These are phyloP conservation scores for Erebia epiphron DNA, from an alignment of 2,888 invertebrate species.

Conservation along the genomic window DNA sequence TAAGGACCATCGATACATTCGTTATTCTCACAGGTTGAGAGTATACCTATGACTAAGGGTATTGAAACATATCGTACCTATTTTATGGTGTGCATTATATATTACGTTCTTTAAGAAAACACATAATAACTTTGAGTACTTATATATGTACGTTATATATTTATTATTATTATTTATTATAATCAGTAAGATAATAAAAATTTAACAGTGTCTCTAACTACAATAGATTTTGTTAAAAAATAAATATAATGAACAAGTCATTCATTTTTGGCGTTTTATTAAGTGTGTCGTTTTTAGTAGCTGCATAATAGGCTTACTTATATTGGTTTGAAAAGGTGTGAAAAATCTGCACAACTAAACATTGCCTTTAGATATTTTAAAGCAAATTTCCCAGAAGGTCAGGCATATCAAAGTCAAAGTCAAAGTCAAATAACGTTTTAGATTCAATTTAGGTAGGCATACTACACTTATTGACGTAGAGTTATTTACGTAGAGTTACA, in stretches of 20 bases:
- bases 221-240: slow-evolving; percentile 24
- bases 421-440: no score
- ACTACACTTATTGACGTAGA: no score
- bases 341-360: neutral
- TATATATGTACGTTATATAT: neutral
- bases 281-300: neutral
- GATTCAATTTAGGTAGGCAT: no score
- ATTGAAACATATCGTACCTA: slow-evolving; percentile 22
- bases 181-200: neutral
- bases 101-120: neutral
- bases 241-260: slow-evolving; percentile 14
- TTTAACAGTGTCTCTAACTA: slow-evolving; percentile 9
- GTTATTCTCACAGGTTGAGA: neutral
- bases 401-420: no score
- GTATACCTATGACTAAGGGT: slow-evolving; percentile 2
- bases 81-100: slow-evolving; percentile 1
- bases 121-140: neutral
- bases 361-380: neutral
- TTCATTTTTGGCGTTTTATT: slow-evolving; percentile 15
- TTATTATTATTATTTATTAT: neutral
- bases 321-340: neutral
- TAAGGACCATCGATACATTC: neutral
- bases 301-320: neutral
- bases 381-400: neutral
- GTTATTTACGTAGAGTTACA: no score